Conservation (phyloP, 2,113 vertebrate species). For the Larimichthys crocea region DNA sequence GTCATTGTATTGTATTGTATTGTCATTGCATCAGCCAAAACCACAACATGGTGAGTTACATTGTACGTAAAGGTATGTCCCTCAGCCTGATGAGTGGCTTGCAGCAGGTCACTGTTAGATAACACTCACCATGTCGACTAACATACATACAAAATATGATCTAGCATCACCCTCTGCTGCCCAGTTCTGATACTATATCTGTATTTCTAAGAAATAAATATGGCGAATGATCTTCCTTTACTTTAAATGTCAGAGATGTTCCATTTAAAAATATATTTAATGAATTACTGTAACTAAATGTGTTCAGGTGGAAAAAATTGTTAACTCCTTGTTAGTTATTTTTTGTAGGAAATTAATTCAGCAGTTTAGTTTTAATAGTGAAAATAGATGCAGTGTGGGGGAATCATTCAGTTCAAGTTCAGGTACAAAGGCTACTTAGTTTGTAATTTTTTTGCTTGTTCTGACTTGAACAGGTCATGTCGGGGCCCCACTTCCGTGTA, state of each 20-base stretch:
- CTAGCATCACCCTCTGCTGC: constrained; percentile 57
- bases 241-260: background rate
- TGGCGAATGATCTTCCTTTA: background rate
- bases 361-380: background rate
- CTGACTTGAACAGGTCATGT: constrained; percentile 89
- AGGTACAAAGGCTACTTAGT: background rate
- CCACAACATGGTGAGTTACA: background rate
- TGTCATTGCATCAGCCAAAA: background rate
- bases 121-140: background rate
- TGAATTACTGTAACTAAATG: background rate
- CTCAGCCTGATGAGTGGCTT: background rate
- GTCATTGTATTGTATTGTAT: background rate
- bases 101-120: background rate
- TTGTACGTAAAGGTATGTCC: background rate
- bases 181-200: constrained; percentile 9
- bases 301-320: background rate
- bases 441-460: constrained; percentile 1
- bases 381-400: background rate
- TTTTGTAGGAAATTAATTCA: background rate
- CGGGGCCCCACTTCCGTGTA: constrained; percentile 96
- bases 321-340: background rate
- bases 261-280: background rate
- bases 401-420: background rate
- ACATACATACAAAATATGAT: background rate
- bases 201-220: background rate